Base-by-base conservation (phyloP, 2,888 invertebrate genomes). In the Bibio marci region DNA sequence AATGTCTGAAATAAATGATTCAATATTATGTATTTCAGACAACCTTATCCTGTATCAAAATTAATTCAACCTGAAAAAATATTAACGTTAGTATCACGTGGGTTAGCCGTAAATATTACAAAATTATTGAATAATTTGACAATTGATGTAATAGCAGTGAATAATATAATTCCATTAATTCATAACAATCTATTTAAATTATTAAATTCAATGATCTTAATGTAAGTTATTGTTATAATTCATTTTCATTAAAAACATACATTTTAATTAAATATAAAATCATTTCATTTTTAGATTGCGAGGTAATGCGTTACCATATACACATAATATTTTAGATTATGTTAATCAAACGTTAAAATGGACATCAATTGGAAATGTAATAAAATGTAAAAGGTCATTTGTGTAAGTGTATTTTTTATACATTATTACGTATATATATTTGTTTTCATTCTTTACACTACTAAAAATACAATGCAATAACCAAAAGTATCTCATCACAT, bases 31-130 rank as follows among this genome's bases (percentile, higher is more conserved):
- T 10, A 22, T 46, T 47, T 12, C 30, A 54, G 54, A 13, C 51
- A 57, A 31, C 54, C 57, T 1, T 58, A 51, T 44, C 52, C 57
- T 7, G 52, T 51, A 1, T 31, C 52, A 4, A 58, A 58, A 37
- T 42, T 47, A 1, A 45, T 58, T 7, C 40, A 48, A 38, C 47
- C 53, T 4, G 51, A 49, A 35, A 48, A 51, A 36, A 46, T 58
- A 14, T 35, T 58, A 3, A 49, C 51, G 35, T 27, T 57, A 2
- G 47, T 58, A 17, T 42, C 46, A 6, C 48, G 54, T 28, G 55
- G 56, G 14, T 41, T 55, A n/a, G 45, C 47, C 8, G 47, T 55
- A 2, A 55, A 53, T 34, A 52, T 50, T 32, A 22, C 32, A 14
- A 48, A 48, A 30, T 40, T 54, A 6, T 45, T 50, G 38, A 47